A percentile compares a stretch with the other conserved stretches of the same genome.
Conservation (phyloP, 2,113 vertebrate genomes). For the Rattus norvegicus region DNA sequence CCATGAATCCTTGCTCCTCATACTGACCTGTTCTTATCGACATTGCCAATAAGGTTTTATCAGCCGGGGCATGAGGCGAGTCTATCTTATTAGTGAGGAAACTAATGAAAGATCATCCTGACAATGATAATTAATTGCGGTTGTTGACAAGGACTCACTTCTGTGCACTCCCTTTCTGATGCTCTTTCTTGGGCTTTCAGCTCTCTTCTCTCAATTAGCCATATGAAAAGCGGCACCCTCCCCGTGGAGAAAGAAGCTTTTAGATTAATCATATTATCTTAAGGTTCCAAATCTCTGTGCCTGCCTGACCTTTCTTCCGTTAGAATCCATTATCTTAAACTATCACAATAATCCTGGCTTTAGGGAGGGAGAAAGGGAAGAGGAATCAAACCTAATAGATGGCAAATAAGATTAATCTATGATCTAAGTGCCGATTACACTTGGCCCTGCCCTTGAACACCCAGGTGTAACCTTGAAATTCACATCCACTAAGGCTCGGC, state of each 20-base stretch:
- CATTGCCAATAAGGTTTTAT: slow-evolving; percentile 72
- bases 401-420: slow-evolving; percentile 99
- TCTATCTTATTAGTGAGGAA: slow-evolving; percentile 77
- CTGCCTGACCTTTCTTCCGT: slow-evolving; percentile 98
- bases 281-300: slow-evolving; percentile 98
- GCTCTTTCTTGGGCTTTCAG: slow-evolving; percentile 84
- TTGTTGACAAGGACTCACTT: slow-evolving; percentile 87
- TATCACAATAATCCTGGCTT: slow-evolving; percentile 99
- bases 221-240: slow-evolving; percentile 93
- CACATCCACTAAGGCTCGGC: slow-evolving; percentile 94
- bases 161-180: slow-evolving; percentile 78
- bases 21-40: slow-evolving; percentile 73
- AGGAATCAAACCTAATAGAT: slow-evolving; percentile 99
- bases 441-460: slow-evolving; percentile 99
- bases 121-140: slow-evolving; percentile 85
- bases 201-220: slow-evolving; percentile 93
- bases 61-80: slow-evolving; percentile 65
- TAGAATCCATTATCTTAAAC: slow-evolving; percentile 99
- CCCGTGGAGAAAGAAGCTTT: slow-evolving; percentile 97
- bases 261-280: slow-evolving; percentile 99
- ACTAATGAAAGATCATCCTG: slow-evolving; percentile 79
- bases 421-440: slow-evolving; percentile 99
- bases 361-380: slow-evolving; percentile 96
- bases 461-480: slow-evolving; percentile 99
- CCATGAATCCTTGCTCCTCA: not conserved